A percentile compares a stretch with the other conserved stretches of the same genome.
Conservation (phyloP, 2,797 vertebrate genomes). For the Dendrocincla fuliginosa region DNA sequence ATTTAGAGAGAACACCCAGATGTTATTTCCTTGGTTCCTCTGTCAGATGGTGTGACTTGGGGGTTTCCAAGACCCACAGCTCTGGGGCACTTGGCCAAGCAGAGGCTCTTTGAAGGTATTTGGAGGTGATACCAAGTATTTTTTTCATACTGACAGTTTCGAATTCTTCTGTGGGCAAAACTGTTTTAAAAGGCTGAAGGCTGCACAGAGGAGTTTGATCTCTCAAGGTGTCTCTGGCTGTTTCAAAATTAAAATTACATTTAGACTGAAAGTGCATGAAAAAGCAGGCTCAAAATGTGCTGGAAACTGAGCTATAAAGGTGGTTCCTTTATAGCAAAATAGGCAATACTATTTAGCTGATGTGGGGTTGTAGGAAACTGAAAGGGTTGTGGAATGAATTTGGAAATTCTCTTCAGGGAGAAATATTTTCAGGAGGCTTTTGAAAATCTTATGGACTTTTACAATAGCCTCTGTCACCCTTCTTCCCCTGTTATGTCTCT, state of each 20-base stretch:
- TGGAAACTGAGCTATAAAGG: neutral
- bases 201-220: neutral
- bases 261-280: neutral
- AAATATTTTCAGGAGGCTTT: neutral
- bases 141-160: neutral
- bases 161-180: neutral
- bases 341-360: neutral
- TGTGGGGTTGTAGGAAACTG: neutral
- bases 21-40: neutral
- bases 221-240: neutral
- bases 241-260: neutral
- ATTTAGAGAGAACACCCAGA: neutral
- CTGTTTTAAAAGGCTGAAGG: neutral
- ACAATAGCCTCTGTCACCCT: neutral
- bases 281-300: neutral
- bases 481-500: neutral
- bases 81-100: neutral
- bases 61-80: neutral
- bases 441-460: neutral
- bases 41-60: neutral
- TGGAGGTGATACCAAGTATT: neutral
- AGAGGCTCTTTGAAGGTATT: neutral
- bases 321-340: neutral
- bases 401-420: neutral
- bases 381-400: neutral